A percentile compares a stretch with the other conserved stretches of the same genome.
phyloP scores from a whole-genome alignment of 2,797 vertebrate species.

The Macrochelys suwanniensis region DNA sequence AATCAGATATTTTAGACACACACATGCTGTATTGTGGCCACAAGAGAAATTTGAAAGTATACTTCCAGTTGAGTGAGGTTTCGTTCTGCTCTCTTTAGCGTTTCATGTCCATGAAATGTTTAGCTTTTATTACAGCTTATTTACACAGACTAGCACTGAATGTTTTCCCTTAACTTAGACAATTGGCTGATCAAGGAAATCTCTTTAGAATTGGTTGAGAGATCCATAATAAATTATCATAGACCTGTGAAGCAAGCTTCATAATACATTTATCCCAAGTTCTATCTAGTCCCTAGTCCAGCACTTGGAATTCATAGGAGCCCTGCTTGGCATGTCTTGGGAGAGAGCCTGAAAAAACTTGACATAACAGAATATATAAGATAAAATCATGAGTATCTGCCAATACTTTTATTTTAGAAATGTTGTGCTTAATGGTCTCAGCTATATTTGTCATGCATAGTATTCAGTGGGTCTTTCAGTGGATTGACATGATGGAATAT shows the following conservation, averaged over 20 bases:
- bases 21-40: constrained; percentile 7
- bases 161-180: constrained; percentile 12
- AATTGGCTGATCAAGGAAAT: constrained; percentile 63
- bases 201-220: constrained; percentile 33
- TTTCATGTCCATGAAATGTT: constrained; percentile 34
- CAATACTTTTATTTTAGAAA: constrained; percentile 55
- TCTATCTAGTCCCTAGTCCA: not conserved
- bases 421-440: constrained; percentile 46
- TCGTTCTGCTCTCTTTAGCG: constrained; percentile 42
- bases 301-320: constrained; percentile 57
- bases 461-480: constrained; percentile 26
- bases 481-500: constrained; percentile 7
- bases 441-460: constrained; percentile 9
- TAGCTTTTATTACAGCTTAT: constrained; percentile 40
- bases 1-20: not conserved
- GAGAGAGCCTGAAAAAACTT: constrained; percentile 67
- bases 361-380: constrained; percentile 47
- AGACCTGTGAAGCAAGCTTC: constrained; percentile 38
- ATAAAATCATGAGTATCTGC: constrained; percentile 54
- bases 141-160: constrained; percentile 18
- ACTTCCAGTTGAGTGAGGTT: not conserved
- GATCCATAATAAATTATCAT: constrained; percentile 56
- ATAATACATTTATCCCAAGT: constrained; percentile 58
- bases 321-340: constrained; percentile 42
- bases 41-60: constrained; percentile 39